Base-by-base conservation (phyloP, 2,888 invertebrate species). In the Julus scanicus region DNA sequence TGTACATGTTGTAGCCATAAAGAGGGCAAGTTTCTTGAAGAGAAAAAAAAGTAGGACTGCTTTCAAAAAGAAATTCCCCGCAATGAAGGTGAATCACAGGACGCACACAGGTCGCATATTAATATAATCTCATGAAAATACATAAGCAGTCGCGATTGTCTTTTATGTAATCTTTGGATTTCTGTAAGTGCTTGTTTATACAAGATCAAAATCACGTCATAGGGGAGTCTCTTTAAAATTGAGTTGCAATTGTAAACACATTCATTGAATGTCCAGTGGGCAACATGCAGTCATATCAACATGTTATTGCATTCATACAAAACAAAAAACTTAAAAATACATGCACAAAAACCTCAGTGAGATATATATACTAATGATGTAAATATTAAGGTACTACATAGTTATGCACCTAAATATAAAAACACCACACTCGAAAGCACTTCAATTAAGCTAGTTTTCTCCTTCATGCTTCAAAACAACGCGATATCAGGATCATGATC, bases 11-110 rank as follows among this genome's bases (percentile, higher is more conserved):
- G 5, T 48, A 9, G 48, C 48, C 48, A 48, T 13, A 63, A 63
- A 17, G 63, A 63, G 63, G 63, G 13, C 63, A 63, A 63, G 63
- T n/a, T 63, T 63, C 63, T 17, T 63, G 1, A 63, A 63, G 20
- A 63, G n/a, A 63, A n/a, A n/a, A 63, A 63, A 63, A 63, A 63
- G 2, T 17, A 63, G 63, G 63, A 63, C 63, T 63, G 8, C 63
- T 17, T 63, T n/a, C 2, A n/a, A 63, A 63, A 63, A 63, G n/a
- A 63, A 63, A 63, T 63, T 63, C n/a, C 1, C 63, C n/a, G 2
- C 63, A 63, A 63, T n/a, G 63, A 63, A 63, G 63, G 63, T 63
- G 63, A 63, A 63, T 63, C 63, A 63, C 63, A 63, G 63, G 63
- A 63, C 63, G 63, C n/a, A 63, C 63, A 63, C n/a, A 63, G 63